Percentiles rank a stretch among this genome's conserved stretches.
phyloP scores from a whole-genome alignment of 2,113 vertebrate genomes.

The Phrynosoma platyrhinos region DNA sequence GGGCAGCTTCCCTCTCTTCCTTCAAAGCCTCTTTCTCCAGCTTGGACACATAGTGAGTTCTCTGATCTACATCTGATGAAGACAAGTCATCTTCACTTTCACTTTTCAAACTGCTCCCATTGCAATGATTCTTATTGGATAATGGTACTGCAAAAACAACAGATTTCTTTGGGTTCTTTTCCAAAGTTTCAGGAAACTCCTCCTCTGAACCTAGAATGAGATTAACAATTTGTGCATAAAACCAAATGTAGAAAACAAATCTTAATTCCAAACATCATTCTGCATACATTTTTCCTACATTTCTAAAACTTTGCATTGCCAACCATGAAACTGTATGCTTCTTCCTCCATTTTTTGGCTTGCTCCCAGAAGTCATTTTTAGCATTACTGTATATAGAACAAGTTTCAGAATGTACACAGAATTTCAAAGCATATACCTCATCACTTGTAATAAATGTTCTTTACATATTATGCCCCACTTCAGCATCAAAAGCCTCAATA shows the following conservation, averaged over 20 bases:
- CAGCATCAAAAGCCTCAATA: neutral
- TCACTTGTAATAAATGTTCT: neutral
- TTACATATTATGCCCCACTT: neutral
- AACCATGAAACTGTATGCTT: neutral
- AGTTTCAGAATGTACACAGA: neutral
- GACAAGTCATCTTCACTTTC: slow-evolving; percentile 7
- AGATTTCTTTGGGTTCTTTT: slow-evolving; percentile 67
- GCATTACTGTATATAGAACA: neutral
- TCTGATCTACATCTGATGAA: slow-evolving; percentile 27
- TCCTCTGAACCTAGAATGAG: slow-evolving; percentile 63
- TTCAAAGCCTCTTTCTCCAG: slow-evolving; percentile 11
- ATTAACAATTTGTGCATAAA: slow-evolving; percentile 17
- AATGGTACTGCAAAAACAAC: slow-evolving; percentile 15
- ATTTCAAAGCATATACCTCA: slow-evolving; percentile 24
- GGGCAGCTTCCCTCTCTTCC: neutral
- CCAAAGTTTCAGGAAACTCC: slow-evolving; percentile 64
- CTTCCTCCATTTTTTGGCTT: neutral
- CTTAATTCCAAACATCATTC: neutral
- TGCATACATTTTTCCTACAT: neutral
- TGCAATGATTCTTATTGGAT: slow-evolving; percentile 30
- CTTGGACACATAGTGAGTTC: slow-evolving; percentile 16
- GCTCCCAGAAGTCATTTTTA: neutral
- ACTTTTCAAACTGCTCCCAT: neutral
- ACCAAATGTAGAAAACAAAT: neutral
- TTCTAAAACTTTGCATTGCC: neutral